Percentiles rank a stretch among this genome's conserved stretches.
phyloP scores from a whole-genome alignment of 2,797 vertebrate genomes.

The Chaetodon trifasciatus region DNA sequence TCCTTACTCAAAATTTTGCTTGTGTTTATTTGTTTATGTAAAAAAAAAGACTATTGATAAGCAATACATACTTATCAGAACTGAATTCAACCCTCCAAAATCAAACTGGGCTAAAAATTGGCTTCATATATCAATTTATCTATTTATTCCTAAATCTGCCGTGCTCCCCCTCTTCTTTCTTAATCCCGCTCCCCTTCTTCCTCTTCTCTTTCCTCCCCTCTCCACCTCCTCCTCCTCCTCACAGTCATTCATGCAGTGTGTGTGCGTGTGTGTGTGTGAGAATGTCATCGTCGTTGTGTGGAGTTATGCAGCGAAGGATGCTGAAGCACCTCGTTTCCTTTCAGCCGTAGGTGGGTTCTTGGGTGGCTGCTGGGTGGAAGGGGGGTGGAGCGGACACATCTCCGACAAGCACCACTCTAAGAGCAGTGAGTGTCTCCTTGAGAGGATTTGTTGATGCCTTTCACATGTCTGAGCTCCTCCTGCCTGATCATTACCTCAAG shows the following conservation, averaged over 20 bases:
- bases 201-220: conserved; percentile 1
- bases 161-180: neutral
- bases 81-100: neutral
- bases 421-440: conserved; percentile 43
- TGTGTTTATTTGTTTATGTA: neutral
- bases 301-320: conserved; percentile 39
- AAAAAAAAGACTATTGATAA: neutral
- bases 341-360: conserved; percentile 24
- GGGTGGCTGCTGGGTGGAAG: conserved; percentile 30
- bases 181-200: conserved; percentile 26
- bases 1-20: no score
- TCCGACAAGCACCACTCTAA: conserved; percentile 39
- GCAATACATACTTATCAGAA: neutral
- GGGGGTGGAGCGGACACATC: conserved; percentile 11
- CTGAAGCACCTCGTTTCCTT: conserved; percentile 48
- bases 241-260: conserved; percentile 19
- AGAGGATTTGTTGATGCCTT: conserved; percentile 29
- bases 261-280: conserved; percentile 19
- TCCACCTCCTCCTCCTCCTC: neutral
- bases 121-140: fast-evolving
- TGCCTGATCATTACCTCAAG: neutral
- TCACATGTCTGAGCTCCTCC: conserved; percentile 29
- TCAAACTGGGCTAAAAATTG: neutral
- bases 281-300: conserved; percentile 37
- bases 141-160: conserved; percentile 19